These are phyloP conservation scores for Liasis olivaceus DNA, from an alignment of 2,797 vertebrate genomes.

Conservation along the genomic window DNA sequence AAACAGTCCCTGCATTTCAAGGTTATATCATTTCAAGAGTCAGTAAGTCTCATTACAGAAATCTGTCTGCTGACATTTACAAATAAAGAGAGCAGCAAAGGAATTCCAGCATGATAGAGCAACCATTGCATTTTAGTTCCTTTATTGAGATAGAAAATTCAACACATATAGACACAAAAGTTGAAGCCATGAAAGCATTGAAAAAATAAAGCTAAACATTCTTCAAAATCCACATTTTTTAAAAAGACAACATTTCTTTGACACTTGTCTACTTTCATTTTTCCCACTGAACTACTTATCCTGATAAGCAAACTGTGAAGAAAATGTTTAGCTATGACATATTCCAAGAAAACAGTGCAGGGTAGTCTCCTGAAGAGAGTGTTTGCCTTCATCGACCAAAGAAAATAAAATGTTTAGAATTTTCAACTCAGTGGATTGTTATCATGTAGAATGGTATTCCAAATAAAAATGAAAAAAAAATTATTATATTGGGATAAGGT, in stretches of 20 bases:
- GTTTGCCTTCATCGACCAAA: not conserved
- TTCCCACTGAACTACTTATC: not conserved
- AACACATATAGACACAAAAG: constrained; percentile 34
- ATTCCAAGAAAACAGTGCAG: not conserved
- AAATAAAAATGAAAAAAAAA: not conserved
- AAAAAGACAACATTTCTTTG: constrained; percentile 12
- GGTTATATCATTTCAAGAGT: constrained; percentile 61
- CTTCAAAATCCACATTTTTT: constrained; percentile 16
- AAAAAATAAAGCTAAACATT: constrained; percentile 1
- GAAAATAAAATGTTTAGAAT: not conserved
- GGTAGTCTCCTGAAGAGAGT: not conserved
- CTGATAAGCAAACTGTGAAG: not conserved
- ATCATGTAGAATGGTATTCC: not conserved
- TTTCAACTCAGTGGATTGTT: not conserved
- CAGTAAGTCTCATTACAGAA: constrained; percentile 67
- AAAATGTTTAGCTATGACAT: not conserved
- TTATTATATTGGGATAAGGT: not conserved
- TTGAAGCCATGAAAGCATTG: constrained; percentile 17
- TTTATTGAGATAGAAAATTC: constrained; percentile 49
- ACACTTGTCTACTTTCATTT: not conserved
- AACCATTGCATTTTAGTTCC: constrained; percentile 26
- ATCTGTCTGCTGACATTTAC: constrained; percentile 58
- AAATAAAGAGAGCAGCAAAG: constrained; percentile 64
- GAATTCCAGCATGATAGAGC: constrained; percentile 30
- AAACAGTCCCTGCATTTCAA: constrained; percentile 59